These are phyloP conservation scores for Drosophila tropicalis DNA, from an alignment of 1,140 invertebrate genomes.

Conservation along the genomic window DNA sequence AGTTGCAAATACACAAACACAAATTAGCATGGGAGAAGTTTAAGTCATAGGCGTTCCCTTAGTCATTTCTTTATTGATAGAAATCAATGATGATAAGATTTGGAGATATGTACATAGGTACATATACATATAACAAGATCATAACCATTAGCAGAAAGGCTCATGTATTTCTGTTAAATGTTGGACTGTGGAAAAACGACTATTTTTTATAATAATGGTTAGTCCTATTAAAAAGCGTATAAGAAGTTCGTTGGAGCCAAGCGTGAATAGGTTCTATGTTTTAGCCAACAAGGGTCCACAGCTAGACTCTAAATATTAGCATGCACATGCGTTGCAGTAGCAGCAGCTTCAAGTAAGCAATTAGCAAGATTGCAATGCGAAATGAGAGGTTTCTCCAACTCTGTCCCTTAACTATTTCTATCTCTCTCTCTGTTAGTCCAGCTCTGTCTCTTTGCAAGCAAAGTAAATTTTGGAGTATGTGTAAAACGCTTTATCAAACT, in stretches of 20 bases:
- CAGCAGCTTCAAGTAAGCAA: conserved; percentile 52
- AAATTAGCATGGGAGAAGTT: background rate
- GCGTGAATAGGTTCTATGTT: background rate
- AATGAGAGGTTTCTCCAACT: conserved; percentile 45
- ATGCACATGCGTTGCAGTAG: conserved; percentile 52
- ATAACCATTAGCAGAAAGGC: too few species aligned
- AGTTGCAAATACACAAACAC: background rate
- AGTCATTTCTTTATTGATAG: too few species aligned
- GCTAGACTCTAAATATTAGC: conserved; percentile 54
- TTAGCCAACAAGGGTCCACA: background rate
- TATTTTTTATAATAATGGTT: background rate
- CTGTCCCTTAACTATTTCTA: background rate
- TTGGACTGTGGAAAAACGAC: too few species aligned
- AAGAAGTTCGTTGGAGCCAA: background rate
- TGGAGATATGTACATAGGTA: too few species aligned
- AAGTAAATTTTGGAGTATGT: conserved; percentile 39
- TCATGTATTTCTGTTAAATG: too few species aligned
- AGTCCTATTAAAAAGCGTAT: background rate
- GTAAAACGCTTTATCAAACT: conserved; percentile 80
- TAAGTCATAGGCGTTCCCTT: too few species aligned
- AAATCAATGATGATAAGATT: too few species aligned
- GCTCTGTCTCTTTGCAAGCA: conserved; percentile 15
- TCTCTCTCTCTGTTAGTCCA: background rate
- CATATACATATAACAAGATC: too few species aligned
- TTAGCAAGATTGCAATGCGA: conserved; percentile 78